Conservation (phyloP, 2,113 vertebrate species). For the Siniperca chuatsi region DNA sequence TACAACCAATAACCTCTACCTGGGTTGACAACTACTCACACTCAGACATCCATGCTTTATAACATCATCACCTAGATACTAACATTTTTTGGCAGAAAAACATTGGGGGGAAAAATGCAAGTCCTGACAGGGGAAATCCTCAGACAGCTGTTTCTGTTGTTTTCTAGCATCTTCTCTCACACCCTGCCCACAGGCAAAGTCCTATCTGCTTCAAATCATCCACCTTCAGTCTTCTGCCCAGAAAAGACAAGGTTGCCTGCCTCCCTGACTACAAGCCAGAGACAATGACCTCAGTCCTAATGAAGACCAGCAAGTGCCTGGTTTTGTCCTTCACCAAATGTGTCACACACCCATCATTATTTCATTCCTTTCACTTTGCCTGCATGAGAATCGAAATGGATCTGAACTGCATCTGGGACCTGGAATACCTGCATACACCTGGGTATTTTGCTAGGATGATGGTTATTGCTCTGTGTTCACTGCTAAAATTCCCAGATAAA, state of each 20-base stretch:
- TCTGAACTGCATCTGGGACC: neutral
- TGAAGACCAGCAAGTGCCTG: slow-evolving; percentile 52
- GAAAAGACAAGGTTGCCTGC: slow-evolving; percentile 38
- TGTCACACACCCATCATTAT: slow-evolving; percentile 25
- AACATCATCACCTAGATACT: neutral
- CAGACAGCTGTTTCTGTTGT: slow-evolving; percentile 23
- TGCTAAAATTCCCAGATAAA: neutral
- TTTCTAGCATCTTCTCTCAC: slow-evolving; percentile 42
- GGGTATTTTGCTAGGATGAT: neutral
- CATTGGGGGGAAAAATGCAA: neutral
- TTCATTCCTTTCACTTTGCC: slow-evolving; percentile 17
- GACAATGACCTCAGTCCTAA: slow-evolving; percentile 50
- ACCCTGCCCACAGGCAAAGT: slow-evolving; percentile 43
- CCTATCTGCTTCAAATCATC: slow-evolving; percentile 58
- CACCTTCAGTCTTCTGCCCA: slow-evolving; percentile 47
- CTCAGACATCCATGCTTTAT: neutral
- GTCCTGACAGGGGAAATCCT: slow-evolving; percentile 25
- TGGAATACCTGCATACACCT: neutral
- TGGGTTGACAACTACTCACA: neutral
- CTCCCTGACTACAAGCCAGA: slow-evolving; percentile 32
- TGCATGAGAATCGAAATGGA: neutral
- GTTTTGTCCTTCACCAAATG: slow-evolving; percentile 38
- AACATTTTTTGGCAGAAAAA: neutral
- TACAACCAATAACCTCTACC: slow-evolving; percentile 23
- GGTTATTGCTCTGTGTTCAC: neutral